A percentile compares a stretch with the other conserved stretches of the same genome.
Conservation (phyloP, 2,113 vertebrate genomes). For the Osmerus mordax region DNA sequence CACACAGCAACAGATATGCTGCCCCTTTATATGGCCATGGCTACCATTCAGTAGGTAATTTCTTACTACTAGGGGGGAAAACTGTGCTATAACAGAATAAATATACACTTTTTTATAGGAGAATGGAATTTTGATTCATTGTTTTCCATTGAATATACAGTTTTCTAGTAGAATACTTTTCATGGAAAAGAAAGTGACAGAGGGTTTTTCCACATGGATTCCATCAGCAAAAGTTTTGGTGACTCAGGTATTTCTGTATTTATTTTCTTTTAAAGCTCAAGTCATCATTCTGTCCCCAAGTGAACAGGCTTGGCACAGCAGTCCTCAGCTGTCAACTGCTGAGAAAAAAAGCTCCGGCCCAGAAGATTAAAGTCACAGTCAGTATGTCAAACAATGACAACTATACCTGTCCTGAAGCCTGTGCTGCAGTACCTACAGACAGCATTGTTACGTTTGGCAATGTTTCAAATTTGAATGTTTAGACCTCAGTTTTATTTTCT, state of each 20-base stretch:
- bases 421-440: no score
- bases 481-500: no score
- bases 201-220: constrained; percentile 20
- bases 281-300: constrained; percentile 37
- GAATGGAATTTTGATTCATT: not conserved
- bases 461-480: no score
- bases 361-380: not conserved
- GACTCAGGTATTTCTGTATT: constrained; percentile 26
- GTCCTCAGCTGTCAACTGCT: constrained; percentile 34
- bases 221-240: constrained; percentile 13
- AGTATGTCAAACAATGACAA: not conserved
- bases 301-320: constrained; percentile 26
- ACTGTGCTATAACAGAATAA: no score
- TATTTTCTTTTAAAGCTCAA: constrained; percentile 38
- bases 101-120: not conserved
- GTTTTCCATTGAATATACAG: not conserved
- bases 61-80: not conserved
- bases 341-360: constrained; percentile 19
- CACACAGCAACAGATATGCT: constrained; percentile 22
- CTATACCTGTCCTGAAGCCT: not conserved
- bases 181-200: not conserved
- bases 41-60: not conserved
- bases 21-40: not conserved
- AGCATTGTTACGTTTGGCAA: no score
- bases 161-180: not conserved